Base-by-base conservation (phyloP, 2,113 vertebrate species). In the Rutilus rutilus region DNA sequence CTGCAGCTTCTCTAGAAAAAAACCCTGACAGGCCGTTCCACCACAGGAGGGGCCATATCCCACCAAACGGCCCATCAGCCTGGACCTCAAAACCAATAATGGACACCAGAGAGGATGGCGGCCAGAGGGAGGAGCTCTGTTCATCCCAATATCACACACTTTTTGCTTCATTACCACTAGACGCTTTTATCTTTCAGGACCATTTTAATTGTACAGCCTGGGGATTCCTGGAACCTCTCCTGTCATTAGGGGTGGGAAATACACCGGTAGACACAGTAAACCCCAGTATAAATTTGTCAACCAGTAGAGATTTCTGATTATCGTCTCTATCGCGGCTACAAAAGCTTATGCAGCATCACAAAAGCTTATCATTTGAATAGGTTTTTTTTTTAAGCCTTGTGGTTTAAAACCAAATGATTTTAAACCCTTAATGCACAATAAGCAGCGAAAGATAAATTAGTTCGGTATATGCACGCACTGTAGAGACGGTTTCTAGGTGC, bases 41-140 rank as follows among this genome's bases (percentile, higher is more conserved):
- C 76, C 19, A 36, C 23, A 78, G 45, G 6, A 15, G 73, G 23
- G 75, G 33, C 25, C 23, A 11, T 12, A 17, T 75, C 15, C 1
- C 12, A 39, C 50, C 52, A 45, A 59, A 83, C 47, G 14, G 12
- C 77, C 3, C 21, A n/a, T 79, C 54, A 79, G 77, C 77, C 77
- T 2, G 23, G 23, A 60, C 54, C 77, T 60, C 33, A 42, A 78
- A 60, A 78, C 77, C 77, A 78, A 78, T 60, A 78, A 78, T 76
- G 47, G 50, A 78, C 76, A 39, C 50, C 36, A 54, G 27, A 57
- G 82, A 57, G n/a, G 23, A 39, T n/a, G 8, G 47, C 14, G 1
- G 50, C 19, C 27, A 54, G 8, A 50, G 52, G 30, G 21, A 19
- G 69, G 82, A 59, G 50, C 50, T 19, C 21, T 71, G 33, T 33